Conservation (phyloP, 2,888 invertebrate genomes). For the Stictocephala bisonia region DNA sequence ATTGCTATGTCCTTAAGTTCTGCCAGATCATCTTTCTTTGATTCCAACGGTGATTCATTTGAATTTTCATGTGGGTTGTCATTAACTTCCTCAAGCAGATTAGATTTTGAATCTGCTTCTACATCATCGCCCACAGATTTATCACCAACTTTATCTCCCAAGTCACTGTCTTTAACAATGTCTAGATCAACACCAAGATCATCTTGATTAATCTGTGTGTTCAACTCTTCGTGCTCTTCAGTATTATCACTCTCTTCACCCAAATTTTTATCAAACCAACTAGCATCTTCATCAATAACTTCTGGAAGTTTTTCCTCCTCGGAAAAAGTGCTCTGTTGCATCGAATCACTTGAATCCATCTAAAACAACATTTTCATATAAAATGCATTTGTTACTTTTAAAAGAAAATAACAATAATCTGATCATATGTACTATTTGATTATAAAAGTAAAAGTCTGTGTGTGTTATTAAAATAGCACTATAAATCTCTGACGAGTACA, state of each 20-base stretch:
- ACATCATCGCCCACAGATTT: slow-evolving; percentile 10
- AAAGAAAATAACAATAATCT: too few relatives aligned
- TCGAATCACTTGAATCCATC: slow-evolving; percentile 31
- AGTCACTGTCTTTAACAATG: too few relatives aligned
- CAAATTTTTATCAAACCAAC: slow-evolving; percentile 26
- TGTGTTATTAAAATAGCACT: too few relatives aligned
- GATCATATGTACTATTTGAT: too few relatives aligned
- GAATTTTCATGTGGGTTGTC: too few relatives aligned
- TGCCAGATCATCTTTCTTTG: slow-evolving; percentile 7
- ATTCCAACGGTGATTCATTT: too few relatives aligned
- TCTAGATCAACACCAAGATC: not conserved
- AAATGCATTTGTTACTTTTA: not conserved
- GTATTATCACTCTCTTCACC: slow-evolving; percentile 37
- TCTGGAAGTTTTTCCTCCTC: slow-evolving; percentile 29
- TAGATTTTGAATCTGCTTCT: slow-evolving; percentile 22
- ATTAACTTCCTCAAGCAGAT: not conserved
- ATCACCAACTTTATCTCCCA: not conserved
- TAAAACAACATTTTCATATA: slow-evolving; percentile 3
- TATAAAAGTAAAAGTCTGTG: too few relatives aligned
- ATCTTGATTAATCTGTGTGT: not conserved
- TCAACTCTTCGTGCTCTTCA: not conserved
- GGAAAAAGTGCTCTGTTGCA: slow-evolving; percentile 8
- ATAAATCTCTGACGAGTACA: too few relatives aligned
- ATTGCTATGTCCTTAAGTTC: slow-evolving; percentile 28
- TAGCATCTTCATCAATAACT: slow-evolving; percentile 31